Evolutionary conservation across 2,797 vertebrate genomes (phyloP), one percentile per base, ranked within the genome.

Genomic region (Sebastes cheni): DNA sequence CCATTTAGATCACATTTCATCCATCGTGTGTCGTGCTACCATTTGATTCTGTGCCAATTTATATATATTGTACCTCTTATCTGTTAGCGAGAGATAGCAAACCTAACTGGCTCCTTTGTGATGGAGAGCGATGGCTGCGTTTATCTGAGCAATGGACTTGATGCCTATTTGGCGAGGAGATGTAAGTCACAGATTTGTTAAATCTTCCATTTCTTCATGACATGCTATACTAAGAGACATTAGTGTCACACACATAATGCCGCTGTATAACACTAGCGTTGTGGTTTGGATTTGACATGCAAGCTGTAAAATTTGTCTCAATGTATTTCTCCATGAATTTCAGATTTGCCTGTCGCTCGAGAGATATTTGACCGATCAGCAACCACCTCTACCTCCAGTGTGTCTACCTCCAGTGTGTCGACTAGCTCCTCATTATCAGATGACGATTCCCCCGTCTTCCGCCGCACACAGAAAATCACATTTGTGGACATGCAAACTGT

Each of bases 401-500:
- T 60, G 20, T 90, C 90, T 3, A 74, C 91, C 6, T 83, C 81
- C 3, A 90, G 11, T 46, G 25, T 60, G 20, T 90, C 90, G 2
- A 65, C 86, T 2, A 1, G 62, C 5, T 89, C 89, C n/a, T 83
- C 84, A 0, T 29, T 86, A 1, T 89, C 88, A 0, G 96, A 97
- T 2, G 90, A 87, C 0, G 86, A 86, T 2, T 97, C 97, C 2
- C 96, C 97, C 0, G 5, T 93, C 2, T 88, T 95, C n/a, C 71
- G 75, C 5, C 83, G 94, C 50, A 90, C 79, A 0, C 84, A 83
- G 14, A 96, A 91, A 74, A 93, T 99, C 74, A 86, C 59, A 36
- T 99, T 99, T 89, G 34, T 98, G 87, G 96, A 97, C 68, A 93
- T 98, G 42, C 94, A 97, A 74, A 97, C 86, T 32, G 95, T 99